Base-by-base conservation (phyloP, 35 echinoderm and acorn worm species). In the Chiridota heheva region DNA sequence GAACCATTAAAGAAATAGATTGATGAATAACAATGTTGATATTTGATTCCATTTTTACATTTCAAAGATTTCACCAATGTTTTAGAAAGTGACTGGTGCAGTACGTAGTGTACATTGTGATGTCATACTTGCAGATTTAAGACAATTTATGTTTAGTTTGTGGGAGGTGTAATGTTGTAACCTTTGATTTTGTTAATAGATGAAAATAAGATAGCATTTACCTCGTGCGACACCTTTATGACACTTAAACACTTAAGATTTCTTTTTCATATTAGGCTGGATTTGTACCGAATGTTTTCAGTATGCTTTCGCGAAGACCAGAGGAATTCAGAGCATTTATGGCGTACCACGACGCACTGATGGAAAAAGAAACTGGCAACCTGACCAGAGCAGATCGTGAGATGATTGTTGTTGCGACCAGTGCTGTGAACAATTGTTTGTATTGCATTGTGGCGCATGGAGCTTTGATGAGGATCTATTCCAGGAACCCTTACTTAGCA, bases 251-350 rank as follows among this genome's bases (percentile, higher is more conserved):
- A 31, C 40, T 53, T 36, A 16, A 22, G 35, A 36, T 41, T 72
- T 25, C 35, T 36, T 36, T 68, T 57, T 49, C 13, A 34, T 81
- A 58, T 39, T 81, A 98, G 95, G 63, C 84, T 81, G 89, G 89
- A 10, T 98, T 98, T 73, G 47, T 98, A 17, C 95, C 95, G 1
- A 98, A 98, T 86, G 95, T 98, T 13, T 98, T 98, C 80, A 88
- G 85, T 78, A 70, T 73, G 18, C 41, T 98, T 10, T 39, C 95
- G 27, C 86, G 90, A 38, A 77, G 90, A 48, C 95, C 95, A 17
- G 95, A 84, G 64, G 87, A 91, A 36, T 98, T 98, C 84, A 71
- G 95, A 27, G 89, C 95, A 33, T 98, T 98, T 85, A 88, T 98
- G 47, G 65, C 40, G 36, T 98, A 85, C 48, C 80, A 98, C 58